Base-by-base conservation (phyloP, 2,888 invertebrate genomes). In the Aethes cnicana region DNA sequence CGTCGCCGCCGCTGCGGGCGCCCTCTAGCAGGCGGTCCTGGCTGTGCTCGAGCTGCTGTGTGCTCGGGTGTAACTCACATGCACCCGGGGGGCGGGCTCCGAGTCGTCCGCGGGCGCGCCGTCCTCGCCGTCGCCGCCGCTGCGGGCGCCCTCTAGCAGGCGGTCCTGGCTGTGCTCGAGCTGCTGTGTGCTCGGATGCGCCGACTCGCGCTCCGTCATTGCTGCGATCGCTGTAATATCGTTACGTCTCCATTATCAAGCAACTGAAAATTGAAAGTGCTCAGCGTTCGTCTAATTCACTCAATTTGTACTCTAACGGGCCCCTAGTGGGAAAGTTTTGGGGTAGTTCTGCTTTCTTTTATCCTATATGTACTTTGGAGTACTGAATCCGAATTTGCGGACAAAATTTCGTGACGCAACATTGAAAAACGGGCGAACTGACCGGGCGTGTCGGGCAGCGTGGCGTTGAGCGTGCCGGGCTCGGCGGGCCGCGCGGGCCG, bases 121-220 rank as follows among this genome's bases (percentile, higher is more conserved):
- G 54, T 78, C 80, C 54, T 74, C 66, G 0, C 82, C 79, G 50
- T 82, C 85, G 0, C 79, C 84, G 1, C 75, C 78, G 25, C 63
- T 62, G 17, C 79, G 66, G 18, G 42, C 67, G 64, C 36, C 77
- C 77, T n/a, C n/a, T 62, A 81, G 61, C 53, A 82, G 66, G 14
- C 16, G 32, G 17, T 67, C 49, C 41, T 60, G 69, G 26, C 42
- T 53, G n/a, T 61, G 47, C 17, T 66, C 66, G 14, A 62, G 54
- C 42, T 63, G 75, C 71, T 54, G 63, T 0, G 93, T 55, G 56
- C 85, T 69, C 12, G 94, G 96, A 90, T 98, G 97, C 0, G 98
- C 98, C 0, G 96, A 96, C 73, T 97, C 96, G 52, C 95, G 93
- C 80, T 98, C 98, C 3, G 99, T 99, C 96, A 98, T 98, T 62